Base-by-base conservation (phyloP, 2,113 vertebrate genomes). In the Monopterus albus region DNA sequence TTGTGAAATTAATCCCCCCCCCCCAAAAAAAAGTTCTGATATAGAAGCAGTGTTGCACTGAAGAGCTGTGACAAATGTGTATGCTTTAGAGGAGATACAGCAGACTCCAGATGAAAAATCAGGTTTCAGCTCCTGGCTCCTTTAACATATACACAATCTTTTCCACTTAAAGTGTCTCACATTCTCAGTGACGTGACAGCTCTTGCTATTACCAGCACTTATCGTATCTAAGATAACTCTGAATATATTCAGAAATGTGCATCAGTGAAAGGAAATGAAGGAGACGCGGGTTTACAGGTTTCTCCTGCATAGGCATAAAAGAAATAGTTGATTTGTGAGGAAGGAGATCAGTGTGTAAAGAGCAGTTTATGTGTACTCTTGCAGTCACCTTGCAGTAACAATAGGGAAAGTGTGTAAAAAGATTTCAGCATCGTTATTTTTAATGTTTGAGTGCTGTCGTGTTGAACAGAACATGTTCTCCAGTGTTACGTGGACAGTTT, bases 301-400 rank as follows among this genome's bases (percentile, higher is more conserved):
- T 42, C 5, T 15, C n/a, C 49, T 3, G 3, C 2, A 28, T 13
- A 0, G 11, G 31, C 7, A 8, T 31, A 10, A 13, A 36, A 36
- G 21, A 59, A 40, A 42, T 5, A 10, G 17, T 21, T 6, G 17
- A 40, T 56, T 28, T 38, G 9, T 13, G 29, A 35, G n/a, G 12
- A 18, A 1, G n/a, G 17, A 36, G 78, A 84, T 84, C 78, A 20
- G 51, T 70, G 74, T 67, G 60, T 66, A 78, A 78, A 72, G 35
- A 45, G 55, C 57, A 52, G 60, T 79, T 78, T 50, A 82, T 46
- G 60, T 53, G 50, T 39, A 11, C 20, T 3, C 40, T 45, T 26
- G 26, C 8, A 25, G 59, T 87, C 85, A 76, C 73, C 86, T n/a
- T n/a, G n/a, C 81, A 62, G 15, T 42, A 28, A 64, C 62, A 72